These are phyloP conservation scores for Leptinotarsa lineolata DNA, from an alignment of 1,140 invertebrate genomes.

Conservation along the genomic window DNA sequence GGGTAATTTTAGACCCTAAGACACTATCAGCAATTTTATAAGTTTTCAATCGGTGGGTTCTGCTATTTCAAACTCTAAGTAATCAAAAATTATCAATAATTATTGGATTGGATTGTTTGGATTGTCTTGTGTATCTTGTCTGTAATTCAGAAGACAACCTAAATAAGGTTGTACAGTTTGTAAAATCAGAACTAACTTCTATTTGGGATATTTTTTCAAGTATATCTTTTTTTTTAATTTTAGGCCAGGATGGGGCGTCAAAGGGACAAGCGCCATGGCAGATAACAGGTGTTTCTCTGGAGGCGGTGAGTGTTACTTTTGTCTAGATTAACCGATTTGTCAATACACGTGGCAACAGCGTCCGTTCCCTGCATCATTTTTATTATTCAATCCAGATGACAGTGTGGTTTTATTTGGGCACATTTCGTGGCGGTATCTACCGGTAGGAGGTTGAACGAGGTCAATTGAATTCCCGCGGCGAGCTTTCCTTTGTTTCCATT, in stretches of 20 bases:
- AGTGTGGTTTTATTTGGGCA: background rate
- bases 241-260: conserved; percentile 55
- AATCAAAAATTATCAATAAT: no score
- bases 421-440: conserved; percentile 23
- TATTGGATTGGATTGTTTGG: no score
- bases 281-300: conserved; percentile 67
- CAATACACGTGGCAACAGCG: background rate
- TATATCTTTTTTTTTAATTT: conserved; percentile 35
- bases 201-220: no score
- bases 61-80: no score
- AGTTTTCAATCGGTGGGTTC: no score
- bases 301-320: conserved; percentile 61
- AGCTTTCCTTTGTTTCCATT: conserved; percentile 25
- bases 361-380: background rate
- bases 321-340: background rate
- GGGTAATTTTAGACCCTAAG: no score
- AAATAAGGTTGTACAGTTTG: no score
- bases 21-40: no score
- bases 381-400: conserved; percentile 1
- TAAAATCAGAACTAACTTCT: no score
- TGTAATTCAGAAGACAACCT: no score
- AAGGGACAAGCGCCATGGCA: conserved; percentile 63
- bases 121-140: conserved; percentile 21
- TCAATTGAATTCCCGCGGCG: conserved; percentile 25
- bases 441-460: conserved; percentile 24